These are phyloP conservation scores for Isichthys henryi DNA, from an alignment of 2,113 vertebrate species.

Conservation along the genomic window DNA sequence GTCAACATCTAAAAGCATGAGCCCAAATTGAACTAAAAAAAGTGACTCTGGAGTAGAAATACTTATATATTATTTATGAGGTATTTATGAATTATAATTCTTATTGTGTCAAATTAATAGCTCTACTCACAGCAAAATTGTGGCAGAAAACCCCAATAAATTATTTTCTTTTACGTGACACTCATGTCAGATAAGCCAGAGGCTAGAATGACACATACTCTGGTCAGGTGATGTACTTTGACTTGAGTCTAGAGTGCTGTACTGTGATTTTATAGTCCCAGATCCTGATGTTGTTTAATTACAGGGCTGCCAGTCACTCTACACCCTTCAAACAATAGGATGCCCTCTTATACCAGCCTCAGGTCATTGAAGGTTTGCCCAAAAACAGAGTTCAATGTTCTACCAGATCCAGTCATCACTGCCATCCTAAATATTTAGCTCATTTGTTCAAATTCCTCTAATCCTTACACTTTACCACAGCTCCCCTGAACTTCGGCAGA, in stretches of 20 bases:
- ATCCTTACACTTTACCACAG: conserved; percentile 16
- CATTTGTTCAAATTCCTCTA: conserved; percentile 27
- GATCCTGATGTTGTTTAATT: background rate
- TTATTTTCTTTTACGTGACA: background rate
- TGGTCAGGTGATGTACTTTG: background rate
- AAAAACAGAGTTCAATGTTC: conserved; percentile 28
- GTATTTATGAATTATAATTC: background rate
- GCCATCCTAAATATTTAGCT: conserved; percentile 66
- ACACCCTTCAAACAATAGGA: conserved; percentile 4
- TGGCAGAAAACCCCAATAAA: background rate
- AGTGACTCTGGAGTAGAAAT: background rate
- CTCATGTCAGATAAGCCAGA: background rate
- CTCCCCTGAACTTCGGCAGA: conserved; percentile 14
- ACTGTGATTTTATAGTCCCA: background rate
- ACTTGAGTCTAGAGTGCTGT: background rate
- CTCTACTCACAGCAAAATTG: background rate
- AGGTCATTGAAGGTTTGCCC: conserved; percentile 12
- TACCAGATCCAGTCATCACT: conserved; percentile 38
- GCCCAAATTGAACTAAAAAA: background rate
- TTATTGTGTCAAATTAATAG: background rate
- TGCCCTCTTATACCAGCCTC: background rate
- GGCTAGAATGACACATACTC: background rate
- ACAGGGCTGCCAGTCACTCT: background rate
- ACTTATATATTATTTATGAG: background rate
- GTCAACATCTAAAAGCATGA: background rate